Evolutionary conservation across 2,113 vertebrate genomes (phyloP), one percentile per base, ranked within the genome.

Genomic region (Silurus meridionalis): DNA sequence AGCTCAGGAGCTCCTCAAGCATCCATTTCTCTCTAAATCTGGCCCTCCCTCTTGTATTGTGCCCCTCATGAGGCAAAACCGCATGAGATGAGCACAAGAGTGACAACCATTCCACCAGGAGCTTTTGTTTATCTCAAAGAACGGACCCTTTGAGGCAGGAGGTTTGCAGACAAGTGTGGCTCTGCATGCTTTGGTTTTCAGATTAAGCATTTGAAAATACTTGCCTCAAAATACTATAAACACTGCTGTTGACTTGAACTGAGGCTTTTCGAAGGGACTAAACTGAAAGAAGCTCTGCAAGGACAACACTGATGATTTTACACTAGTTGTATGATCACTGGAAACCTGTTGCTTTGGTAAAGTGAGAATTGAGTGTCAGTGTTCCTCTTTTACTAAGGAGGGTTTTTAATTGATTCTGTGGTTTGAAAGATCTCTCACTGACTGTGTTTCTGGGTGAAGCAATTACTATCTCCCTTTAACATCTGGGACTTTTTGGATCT

Each of bases 61-160:
- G 79, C 97, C 97, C 17, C 96, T 98, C 86, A 98, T 99, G 97
- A 94, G 97, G 64, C 97, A 97, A 90, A 96, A 99, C 91, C 93
- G 97, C 78, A 94, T 96, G 91, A 96, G 95, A 95, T 98, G 97
- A 98, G 91, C 74, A 72, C 53, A 11, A 23, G 25, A 11, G 58
- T 17, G 57, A 50, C 0, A 25, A n/a, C 28, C 74, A 83, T 21
- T 72, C 46, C 69, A 82, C 13, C 61, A 50, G 87, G 53, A 72
- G 80, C 60, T 64, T 80, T 81, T 21, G 57, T 50, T 77, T 23
- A 74, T 60, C 60, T 79, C 63, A 79, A 83, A 74, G 23, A 53
- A 64, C 66, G 63, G 86, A 72, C 80, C n/a, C 25, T 69, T 78
- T 78, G 64, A 61, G 48, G 57, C 48, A 63, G 19, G 21, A 75